Percentiles rank a stretch among this genome's conserved stretches.
Evolutionary conservation across 2,888 invertebrate genomes (phyloP).

Genomic region (Amblyteles armatorius): DNA sequence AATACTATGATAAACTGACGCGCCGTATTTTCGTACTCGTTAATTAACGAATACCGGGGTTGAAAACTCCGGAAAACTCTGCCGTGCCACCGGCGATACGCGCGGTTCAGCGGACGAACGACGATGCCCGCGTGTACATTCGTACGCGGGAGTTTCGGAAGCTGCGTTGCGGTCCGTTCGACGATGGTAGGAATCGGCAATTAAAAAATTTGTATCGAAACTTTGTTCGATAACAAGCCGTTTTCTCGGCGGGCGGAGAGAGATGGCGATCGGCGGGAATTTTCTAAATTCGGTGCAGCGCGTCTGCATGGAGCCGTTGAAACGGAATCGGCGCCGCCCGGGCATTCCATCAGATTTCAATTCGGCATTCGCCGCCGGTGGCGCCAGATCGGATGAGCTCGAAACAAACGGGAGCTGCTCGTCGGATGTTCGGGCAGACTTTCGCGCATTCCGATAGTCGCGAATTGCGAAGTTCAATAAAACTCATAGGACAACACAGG

Average conservation of each 20-base stretch:
- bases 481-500: neutral
- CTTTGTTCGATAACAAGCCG: constrained; percentile 41
- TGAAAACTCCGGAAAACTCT: constrained; percentile 15
- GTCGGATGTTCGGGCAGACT: constrained; percentile 4
- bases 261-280: constrained; percentile 41
- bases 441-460: constrained; percentile 39
- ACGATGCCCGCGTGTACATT: neutral
- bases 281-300: constrained; percentile 13
- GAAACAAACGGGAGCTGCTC: neutral
- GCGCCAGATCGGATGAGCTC: constrained; percentile 18
- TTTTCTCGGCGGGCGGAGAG: neutral
- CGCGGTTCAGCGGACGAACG: neutral
- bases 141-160: neutral
- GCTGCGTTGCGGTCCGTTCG: constrained; percentile 12
- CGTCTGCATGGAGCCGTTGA: neutral
- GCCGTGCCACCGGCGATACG: neutral
- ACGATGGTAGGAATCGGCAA: constrained; percentile 33
- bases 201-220: constrained; percentile 55
- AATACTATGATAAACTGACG: neutral
- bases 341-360: constrained; percentile 25
- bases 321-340: constrained; percentile 18
- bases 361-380: constrained; percentile 7
- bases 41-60: constrained; percentile 43
- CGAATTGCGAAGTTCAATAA: neutral
- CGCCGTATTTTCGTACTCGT: constrained; percentile 23